Conservation (phyloP, 2,113 vertebrate genomes). For the Rhegmatorhina hoffmannsi region DNA sequence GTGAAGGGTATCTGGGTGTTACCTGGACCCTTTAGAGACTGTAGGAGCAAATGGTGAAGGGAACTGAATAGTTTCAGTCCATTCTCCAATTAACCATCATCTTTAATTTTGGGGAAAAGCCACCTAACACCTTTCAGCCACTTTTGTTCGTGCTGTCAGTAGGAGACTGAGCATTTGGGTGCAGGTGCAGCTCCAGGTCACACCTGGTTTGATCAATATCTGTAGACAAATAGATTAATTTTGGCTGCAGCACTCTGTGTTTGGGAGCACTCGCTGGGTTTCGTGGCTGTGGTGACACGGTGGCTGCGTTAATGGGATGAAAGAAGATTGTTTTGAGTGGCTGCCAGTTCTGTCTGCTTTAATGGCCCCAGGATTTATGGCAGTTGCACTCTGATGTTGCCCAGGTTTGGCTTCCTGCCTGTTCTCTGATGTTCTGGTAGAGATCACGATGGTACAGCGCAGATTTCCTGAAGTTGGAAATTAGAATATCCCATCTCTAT, state of each 20-base stretch:
- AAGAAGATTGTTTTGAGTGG: slow-evolving; percentile 45
- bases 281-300: background rate
- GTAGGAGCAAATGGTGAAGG: background rate
- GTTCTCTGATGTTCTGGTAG: background rate
- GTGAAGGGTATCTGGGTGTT: background rate
- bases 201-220: background rate
- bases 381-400: background rate
- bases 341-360: background rate
- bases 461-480: slow-evolving; percentile 3
- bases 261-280: slow-evolving; percentile 11
- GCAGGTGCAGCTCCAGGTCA: background rate
- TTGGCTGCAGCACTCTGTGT: background rate
- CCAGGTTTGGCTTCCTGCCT: slow-evolving; percentile 40
- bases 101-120: background rate
- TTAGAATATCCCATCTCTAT: slow-evolving; percentile 11
- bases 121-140: background rate
- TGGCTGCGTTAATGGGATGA: slow-evolving; percentile 42
- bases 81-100: background rate
- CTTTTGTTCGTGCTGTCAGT: background rate
- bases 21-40: background rate
- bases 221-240: slow-evolving; percentile 23
- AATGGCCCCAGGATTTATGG: slow-evolving; percentile 55
- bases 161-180: background rate
- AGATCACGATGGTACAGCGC: background rate
- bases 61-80: background rate